Conservation (phyloP, 2,113 vertebrate genomes). For the Pandion haliaetus region DNA sequence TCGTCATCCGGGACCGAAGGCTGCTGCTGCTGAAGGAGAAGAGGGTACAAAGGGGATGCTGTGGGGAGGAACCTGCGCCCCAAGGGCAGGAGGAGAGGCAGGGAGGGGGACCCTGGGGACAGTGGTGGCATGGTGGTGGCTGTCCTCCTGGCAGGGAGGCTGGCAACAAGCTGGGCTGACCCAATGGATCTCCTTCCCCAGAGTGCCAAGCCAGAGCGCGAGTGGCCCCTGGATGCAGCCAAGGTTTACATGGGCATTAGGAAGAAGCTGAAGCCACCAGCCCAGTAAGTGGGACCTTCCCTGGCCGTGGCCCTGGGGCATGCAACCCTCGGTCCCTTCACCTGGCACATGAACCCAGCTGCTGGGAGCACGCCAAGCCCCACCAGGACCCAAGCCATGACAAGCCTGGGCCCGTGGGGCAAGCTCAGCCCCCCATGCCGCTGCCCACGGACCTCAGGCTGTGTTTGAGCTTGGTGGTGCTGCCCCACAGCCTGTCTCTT, state of each 20-base stretch:
- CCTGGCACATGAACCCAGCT: neutral
- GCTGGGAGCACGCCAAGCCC: neutral
- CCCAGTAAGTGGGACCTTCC: constrained; percentile 74
- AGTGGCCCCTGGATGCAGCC: constrained; percentile 88
- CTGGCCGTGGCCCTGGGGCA: neutral
- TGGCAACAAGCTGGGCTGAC: neutral
- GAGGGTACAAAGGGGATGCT: constrained; percentile 73
- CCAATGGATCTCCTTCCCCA: constrained; percentile 24
- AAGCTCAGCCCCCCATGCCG: fast-evolving
- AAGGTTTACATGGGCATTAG: constrained; percentile 94
- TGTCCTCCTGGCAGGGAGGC: neutral
- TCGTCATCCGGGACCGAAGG: constrained; percentile 85
- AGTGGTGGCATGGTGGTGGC: fast-evolving
- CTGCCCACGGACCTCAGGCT: neutral
- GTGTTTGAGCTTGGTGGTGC: neutral
- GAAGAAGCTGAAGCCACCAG: constrained; percentile 92
- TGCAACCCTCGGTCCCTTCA: neutral
- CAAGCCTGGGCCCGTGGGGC: fast-evolving
- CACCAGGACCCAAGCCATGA: neutral
- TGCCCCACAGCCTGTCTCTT: neutral
- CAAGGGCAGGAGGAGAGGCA: fast-evolving
- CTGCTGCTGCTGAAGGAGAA: constrained; percentile 94
- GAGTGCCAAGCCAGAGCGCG: constrained; percentile 90
- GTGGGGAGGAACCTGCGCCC: neutral
- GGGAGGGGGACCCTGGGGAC: neutral